Evolutionary conservation across 2,113 vertebrate genomes (phyloP), one percentile per base, ranked within the genome.

Genomic region (Phoxinus phoxinus): DNA sequence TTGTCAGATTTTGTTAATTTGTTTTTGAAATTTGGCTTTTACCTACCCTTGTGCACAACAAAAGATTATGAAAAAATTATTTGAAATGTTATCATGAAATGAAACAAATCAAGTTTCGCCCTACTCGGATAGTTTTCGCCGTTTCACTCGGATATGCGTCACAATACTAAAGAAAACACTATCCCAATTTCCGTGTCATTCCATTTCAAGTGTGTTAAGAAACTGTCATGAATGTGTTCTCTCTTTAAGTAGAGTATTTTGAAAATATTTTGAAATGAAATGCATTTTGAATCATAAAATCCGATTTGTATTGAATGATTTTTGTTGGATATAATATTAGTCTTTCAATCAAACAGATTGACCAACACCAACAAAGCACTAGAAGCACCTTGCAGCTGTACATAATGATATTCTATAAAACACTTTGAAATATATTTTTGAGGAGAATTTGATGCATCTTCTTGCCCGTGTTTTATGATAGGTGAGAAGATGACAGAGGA

Each of bases 401-500:
- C 19, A 21, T 19, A 56, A 56, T 56, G 6, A 21, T 6, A 23
- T 56, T 9, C 2, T 56, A 19, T 8, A 56, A 56, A 56, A 56
- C 53, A 56, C 2, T 2, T 9, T 56, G 19, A 23, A 23, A 56
- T 23, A 56, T 56, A 23, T 65, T 59, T 71, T 9, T 37, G 17
- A 32, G 12, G 5, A 32, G 27, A 58, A 58, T 82, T 23, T 35
- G 44, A 81, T 17, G 37, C 10, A 46, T 48, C 12, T 21, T 37
- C 8, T 13, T 41, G 4, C 19, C 48, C 27, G 6, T 73, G 35
- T 63, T 2, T 44, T 11, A 7, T 2, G 87, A 23, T 88, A 98
- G 97, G 97, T 61, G 97, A 98, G 95, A 99, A 98, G 93, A 97
- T 98, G 97, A 94, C 96, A 0, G 97, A 98, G 90, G 97, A 98